A percentile compares a stretch with the other conserved stretches of the same genome.
phyloP scores from a whole-genome alignment of 2,113 vertebrate species.

The Pygathrix nemaeus region DNA sequence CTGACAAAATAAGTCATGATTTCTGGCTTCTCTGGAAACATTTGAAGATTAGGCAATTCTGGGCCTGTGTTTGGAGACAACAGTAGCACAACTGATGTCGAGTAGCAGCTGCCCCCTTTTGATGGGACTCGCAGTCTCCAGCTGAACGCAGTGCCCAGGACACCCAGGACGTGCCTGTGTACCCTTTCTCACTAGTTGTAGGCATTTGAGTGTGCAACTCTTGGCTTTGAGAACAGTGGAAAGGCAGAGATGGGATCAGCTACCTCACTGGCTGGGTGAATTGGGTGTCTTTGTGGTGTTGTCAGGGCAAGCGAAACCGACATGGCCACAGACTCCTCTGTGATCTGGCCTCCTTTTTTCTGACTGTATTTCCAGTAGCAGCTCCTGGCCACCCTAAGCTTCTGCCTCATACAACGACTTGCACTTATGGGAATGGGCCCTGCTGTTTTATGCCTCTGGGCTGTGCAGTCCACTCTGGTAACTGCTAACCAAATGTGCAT shows the following conservation, averaged over 20 bases:
- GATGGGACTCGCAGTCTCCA: not conserved
- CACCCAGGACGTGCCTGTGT: fast-evolving
- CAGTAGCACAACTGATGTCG: too few species aligned
- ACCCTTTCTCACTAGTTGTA: not conserved
- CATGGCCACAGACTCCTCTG: not conserved
- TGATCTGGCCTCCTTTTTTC: not conserved
- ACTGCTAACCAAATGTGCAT: not conserved
- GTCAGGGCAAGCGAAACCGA: not conserved
- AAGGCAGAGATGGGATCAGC: not conserved
- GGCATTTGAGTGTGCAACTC: not conserved
- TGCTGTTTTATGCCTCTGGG: not conserved
- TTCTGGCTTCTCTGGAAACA: slow-evolving; percentile 36
- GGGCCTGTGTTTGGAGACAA: not conserved
- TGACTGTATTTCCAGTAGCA: not conserved
- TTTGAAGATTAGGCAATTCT: not conserved
- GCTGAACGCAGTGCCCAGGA: not conserved
- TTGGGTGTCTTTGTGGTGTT: not conserved
- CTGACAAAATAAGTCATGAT: not conserved
- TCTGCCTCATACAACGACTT: not conserved
- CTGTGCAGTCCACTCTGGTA: not conserved
- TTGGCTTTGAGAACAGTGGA: not conserved
- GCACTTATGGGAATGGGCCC: not conserved
- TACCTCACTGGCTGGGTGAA: not conserved
- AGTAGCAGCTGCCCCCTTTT: not conserved
- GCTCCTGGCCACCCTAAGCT: not conserved